Base-by-base conservation (phyloP, 1,140 invertebrate species). In the Magallana gigas region DNA sequence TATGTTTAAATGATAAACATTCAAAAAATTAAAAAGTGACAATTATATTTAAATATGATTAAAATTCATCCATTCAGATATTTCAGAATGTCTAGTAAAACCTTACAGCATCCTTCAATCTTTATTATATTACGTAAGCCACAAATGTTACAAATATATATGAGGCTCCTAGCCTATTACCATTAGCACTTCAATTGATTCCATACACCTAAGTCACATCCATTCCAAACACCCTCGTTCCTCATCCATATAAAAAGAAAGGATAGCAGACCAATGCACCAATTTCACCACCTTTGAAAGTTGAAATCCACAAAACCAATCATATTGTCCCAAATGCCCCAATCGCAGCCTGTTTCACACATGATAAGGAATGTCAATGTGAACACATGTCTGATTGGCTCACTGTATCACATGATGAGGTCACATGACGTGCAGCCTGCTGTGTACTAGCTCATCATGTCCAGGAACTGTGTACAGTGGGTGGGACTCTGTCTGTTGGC, bases 401-500 rank as follows among this genome's bases (percentile, higher is more conserved):
- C 68, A 71, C 23, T 71, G 7, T 71, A 9, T 71, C 68, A 71
- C 64, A 71, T 71, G 64, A 23, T 23, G 64, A 71, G 29, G 64
- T 71, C 64, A 71, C 68, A 71, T 71, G 68, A 71, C 29, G 8
- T n/a, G n/a, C n/a, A n/a, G n/a, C n/a, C n/a, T n/a, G n/a, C n/a
- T n/a, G n/a, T n/a, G n/a, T n/a, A n/a, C n/a, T n/a, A n/a, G n/a
- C n/a, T n/a, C 93, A 94, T 94, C 93, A 94, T 94, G 84, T 94
- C 93, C n/a, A 92, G 90, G 23, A 91, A 92, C 12, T 88, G 85
- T 56, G 90, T 84, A 57, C 92, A 93, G 12, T 91, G 86, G 68
- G 91, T 87, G 2, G 92, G 92, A 90, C 92, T 93, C 83, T 90
- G 92, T 86, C 90, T 92, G 18, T 89, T 89, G 23, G 93, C 90